phyloP scores from a whole-genome alignment of 1,140 invertebrate species.

The Drosophila tsacasi region DNA sequence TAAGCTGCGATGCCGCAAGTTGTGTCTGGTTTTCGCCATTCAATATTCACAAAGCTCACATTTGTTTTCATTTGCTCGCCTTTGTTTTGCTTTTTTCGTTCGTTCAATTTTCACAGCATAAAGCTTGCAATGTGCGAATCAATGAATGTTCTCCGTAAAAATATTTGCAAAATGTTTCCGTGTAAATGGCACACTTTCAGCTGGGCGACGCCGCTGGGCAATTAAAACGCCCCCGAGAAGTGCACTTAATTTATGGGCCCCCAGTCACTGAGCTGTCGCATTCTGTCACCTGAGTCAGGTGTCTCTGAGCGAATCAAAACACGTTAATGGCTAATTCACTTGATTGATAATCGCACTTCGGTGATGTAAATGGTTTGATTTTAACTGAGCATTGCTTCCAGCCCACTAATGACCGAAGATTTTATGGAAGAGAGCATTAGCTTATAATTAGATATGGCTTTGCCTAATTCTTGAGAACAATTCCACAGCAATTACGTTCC shows the following conservation, averaged over 20 bases:
- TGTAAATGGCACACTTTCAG: slow-evolving; percentile 17
- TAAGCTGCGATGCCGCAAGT: not conserved
- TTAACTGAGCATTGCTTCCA: not conserved
- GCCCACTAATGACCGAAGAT: slow-evolving; percentile 12
- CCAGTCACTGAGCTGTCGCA: slow-evolving; percentile 5
- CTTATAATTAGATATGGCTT: slow-evolving; percentile 21
- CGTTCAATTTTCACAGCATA: slow-evolving; percentile 33
- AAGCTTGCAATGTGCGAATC: slow-evolving; percentile 29
- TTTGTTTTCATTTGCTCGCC: slow-evolving; percentile 36
- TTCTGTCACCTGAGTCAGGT: slow-evolving; percentile 34
- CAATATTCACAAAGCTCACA: slow-evolving; percentile 31
- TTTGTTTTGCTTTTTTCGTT: slow-evolving; percentile 37
- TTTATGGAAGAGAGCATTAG: not conserved
- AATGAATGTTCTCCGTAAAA: slow-evolving; percentile 40
- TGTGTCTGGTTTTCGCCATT: slow-evolving; percentile 8
- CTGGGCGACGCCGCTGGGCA: slow-evolving; percentile 3
- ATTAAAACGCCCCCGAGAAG: slow-evolving; percentile 34
- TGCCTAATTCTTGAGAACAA: slow-evolving; percentile 22
- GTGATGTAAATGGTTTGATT: slow-evolving; percentile 24
- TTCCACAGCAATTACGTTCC: slow-evolving; percentile 27
- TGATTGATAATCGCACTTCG: slow-evolving; percentile 34
- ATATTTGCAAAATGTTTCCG: slow-evolving; percentile 45
- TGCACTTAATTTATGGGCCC: slow-evolving; percentile 13
- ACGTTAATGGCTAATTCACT: slow-evolving; percentile 39
- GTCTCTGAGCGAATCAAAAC: slow-evolving; percentile 30